phyloP scores from a whole-genome alignment of 2,113 vertebrate genomes.

The Neolamprologus kungweensis region DNA sequence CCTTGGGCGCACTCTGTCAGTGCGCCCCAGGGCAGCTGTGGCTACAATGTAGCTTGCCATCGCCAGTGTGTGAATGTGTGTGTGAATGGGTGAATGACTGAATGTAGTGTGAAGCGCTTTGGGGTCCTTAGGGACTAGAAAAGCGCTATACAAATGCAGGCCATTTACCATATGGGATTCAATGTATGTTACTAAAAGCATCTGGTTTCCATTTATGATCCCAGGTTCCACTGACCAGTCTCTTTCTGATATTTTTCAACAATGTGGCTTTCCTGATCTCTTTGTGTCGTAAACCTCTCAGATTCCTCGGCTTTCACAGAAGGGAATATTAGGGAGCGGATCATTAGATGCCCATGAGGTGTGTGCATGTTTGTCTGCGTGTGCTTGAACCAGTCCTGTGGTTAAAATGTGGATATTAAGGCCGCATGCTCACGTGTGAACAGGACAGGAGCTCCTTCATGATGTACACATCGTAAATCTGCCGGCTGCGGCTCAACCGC shows the following conservation, averaged over 20 bases:
- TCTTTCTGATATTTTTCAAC: neutral
- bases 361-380: neutral
- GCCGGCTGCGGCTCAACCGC: conserved; percentile 81
- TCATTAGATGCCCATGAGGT: neutral
- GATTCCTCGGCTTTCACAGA: neutral
- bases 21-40: no score
- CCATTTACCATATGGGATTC: no score
- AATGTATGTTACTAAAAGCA: neutral
- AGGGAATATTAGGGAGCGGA: neutral
- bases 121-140: no score
- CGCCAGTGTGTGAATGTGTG: no score
- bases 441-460: conserved; percentile 98
- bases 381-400: neutral
- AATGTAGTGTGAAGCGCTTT: no score
- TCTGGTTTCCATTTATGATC: neutral
- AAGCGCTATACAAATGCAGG: no score
- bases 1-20: no score
- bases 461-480: conserved; percentile 92
- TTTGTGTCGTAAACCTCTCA: neutral
- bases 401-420: neutral
- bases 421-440: conserved; percentile 81
- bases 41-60: no score
- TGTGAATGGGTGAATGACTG: no score
- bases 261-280: neutral
- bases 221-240: neutral